Evolutionary conservation across 2,888 invertebrate genomes (phyloP).

Genomic region (Chorisops tibialis): DNA sequence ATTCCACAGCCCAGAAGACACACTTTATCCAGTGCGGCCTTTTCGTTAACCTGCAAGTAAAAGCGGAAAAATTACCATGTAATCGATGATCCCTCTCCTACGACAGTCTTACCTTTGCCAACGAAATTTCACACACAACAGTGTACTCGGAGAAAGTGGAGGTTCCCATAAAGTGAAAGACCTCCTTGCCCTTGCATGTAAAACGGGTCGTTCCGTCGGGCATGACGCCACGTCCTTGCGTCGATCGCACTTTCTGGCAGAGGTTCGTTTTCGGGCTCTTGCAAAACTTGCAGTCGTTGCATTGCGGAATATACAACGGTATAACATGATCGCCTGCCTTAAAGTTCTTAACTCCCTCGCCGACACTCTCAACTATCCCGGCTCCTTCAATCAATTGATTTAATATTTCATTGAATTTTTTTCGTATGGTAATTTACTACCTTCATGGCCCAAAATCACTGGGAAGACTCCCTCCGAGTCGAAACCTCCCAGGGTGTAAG

Average conservation of each 20-base stretch:
- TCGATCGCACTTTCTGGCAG: slow-evolving; percentile 85
- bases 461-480: slow-evolving; percentile 93
- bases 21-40: slow-evolving; percentile 81
- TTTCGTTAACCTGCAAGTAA: slow-evolving; percentile 60
- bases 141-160: slow-evolving; percentile 94
- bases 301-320: slow-evolving; percentile 95
- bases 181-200: slow-evolving; percentile 59
- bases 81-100: neutral
- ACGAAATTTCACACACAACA: slow-evolving; percentile 89
- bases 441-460: slow-evolving; percentile 91
- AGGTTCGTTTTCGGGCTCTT: slow-evolving; percentile 93
- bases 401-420: too few relatives aligned
- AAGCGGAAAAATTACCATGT: neutral
- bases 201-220: slow-evolving; percentile 89
- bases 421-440: too few relatives aligned
- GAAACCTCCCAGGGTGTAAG: slow-evolving; percentile 80
- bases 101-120: slow-evolving; percentile 71
- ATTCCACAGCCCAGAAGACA: slow-evolving; percentile 92
- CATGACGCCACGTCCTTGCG: slow-evolving; percentile 86
- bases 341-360: slow-evolving; percentile 83
- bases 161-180: slow-evolving; percentile 95
- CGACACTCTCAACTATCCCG: slow-evolving; percentile 95
- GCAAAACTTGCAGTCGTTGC: slow-evolving; percentile 95
- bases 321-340: slow-evolving; percentile 95
- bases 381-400: too few relatives aligned